A percentile compares a stretch with the other conserved stretches of the same genome.
Evolutionary conservation across 37 sponge, comb jelly and placozoan species (phyloP).

Genomic region (Dysidea cf. avara): DNA sequence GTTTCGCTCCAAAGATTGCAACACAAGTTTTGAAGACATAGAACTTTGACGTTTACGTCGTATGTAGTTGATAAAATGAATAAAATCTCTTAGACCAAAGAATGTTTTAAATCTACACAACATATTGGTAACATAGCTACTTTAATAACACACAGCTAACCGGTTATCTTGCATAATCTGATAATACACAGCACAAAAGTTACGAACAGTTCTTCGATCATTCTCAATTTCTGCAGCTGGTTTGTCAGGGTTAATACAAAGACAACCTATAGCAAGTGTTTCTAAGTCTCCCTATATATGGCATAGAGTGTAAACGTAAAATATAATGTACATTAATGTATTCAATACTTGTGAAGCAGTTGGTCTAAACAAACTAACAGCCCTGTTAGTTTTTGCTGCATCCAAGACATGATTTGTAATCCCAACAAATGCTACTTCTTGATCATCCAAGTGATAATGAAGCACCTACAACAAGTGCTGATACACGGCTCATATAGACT

Average conservation of each 20-base stretch:
- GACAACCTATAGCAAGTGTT: conserved; percentile 74
- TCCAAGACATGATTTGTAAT: too few relatives aligned
- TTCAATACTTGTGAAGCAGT: too few relatives aligned
- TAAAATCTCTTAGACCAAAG: conserved; percentile 86
- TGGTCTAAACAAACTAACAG: too few relatives aligned
- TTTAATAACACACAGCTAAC: too few relatives aligned
- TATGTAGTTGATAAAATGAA: conserved; percentile 73
- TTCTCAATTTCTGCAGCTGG: conserved; percentile 56
- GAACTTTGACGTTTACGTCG: conserved; percentile 35
- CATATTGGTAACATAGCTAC: too few relatives aligned
- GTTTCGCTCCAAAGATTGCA: too few relatives aligned
- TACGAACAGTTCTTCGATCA: conserved; percentile 34
- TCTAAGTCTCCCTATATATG: too few relatives aligned
- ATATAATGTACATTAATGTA: too few relatives aligned
- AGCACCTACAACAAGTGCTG: too few relatives aligned
- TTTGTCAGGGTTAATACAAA: conserved; percentile 48
- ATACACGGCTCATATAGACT: too few relatives aligned
- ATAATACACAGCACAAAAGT: conserved; percentile 58
- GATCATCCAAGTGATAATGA: conserved; percentile 82
- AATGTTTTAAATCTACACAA: conserved; percentile 41
- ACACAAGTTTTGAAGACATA: conserved; percentile 51
- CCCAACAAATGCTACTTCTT: conserved; percentile 90
- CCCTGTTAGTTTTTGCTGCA: too few relatives aligned
- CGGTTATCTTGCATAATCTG: conserved; percentile 30
- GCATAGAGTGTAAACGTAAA: too few relatives aligned